Percentiles rank a stretch among this genome's conserved stretches.
These are phyloP conservation scores for Acronicta psi DNA, from an alignment of 2,888 invertebrate genomes.

Conservation along the genomic window DNA sequence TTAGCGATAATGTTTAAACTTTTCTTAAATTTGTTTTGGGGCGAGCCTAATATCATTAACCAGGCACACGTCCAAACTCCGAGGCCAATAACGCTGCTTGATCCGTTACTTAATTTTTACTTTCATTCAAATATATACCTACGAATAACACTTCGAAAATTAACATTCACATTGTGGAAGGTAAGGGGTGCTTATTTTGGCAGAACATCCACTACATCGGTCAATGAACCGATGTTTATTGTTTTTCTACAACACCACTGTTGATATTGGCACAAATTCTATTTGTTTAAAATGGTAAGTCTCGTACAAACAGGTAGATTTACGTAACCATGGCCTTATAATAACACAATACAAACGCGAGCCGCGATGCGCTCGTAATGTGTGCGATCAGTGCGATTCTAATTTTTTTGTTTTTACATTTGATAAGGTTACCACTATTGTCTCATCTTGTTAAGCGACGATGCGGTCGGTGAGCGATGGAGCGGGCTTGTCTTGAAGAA, in stretches of 20 bases:
- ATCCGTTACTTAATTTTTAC: slow-evolving; percentile 21
- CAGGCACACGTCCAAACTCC: no score
- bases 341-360: slow-evolving; percentile 54
- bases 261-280: slow-evolving; percentile 85
- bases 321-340: slow-evolving; percentile 74
- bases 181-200: slow-evolving; percentile 85
- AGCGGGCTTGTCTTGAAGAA: no score
- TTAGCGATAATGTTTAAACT: no score
- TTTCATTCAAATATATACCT: slow-evolving; percentile 31
- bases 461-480: no score
- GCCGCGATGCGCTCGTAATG: slow-evolving; percentile 17
- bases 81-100: no score
- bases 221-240: slow-evolving; percentile 84
- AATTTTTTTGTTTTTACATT: slow-evolving; percentile 1
- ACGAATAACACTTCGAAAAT: slow-evolving; percentile 49
- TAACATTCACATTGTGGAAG: slow-evolving; percentile 69
- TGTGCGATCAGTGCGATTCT: slow-evolving; percentile 10
- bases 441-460: neutral
- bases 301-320: slow-evolving; percentile 77
- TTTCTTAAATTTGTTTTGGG: no score
- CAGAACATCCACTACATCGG: slow-evolving; percentile 76
- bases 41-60: no score
- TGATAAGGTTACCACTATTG: no score
- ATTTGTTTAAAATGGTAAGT: slow-evolving; percentile 85
- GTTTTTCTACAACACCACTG: slow-evolving; percentile 82